Base-by-base conservation (phyloP, 2,888 invertebrate genomes). In the Phlogophora meticulosa region DNA sequence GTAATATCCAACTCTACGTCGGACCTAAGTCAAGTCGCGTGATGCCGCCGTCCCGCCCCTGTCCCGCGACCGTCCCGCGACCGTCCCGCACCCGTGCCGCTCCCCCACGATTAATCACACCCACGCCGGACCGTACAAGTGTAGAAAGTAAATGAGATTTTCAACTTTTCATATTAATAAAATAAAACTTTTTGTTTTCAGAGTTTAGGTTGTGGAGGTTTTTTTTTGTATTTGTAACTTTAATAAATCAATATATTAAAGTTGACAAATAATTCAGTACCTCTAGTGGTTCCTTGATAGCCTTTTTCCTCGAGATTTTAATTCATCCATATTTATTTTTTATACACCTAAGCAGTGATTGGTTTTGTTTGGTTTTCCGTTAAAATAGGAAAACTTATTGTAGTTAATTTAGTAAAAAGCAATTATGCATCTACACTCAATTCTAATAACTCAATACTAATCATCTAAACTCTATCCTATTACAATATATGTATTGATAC, bases 101-200 rank as follows among this genome's bases (percentile, higher is more conserved):
- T 24, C 40, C 53, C 51, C n/a, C 56, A 79, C 75, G 53, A 80
- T 76, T 77, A 82, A 82, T 81, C 72, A 76, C 66, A 60, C 83
- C 81, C 74, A 55, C 79, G 55, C 60, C 43, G 58, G 59, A 53
- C 61, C 65, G 61, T 53, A 66, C 61, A 61, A 81, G 65, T 76
- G 74, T 59, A 64, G 60, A 80, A 74, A 78, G 64, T 77, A 72
- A 79, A 83, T 63, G 67, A 75, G 70, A 58, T 81, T 76, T 69
- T 32, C 70, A 82, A 79, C 73, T 76, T 82, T 60, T 13, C 57
- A 52, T 60, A 72, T 68, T 76, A 72, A 72, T 76, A 70, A 64
- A 78, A 76, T 51, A 0, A 62, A 80, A 62, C 67, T 56, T 67
- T 48, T 45, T 43, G n/a, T 42, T 49, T 48, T 28, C 9, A 2